Base-by-base conservation (phyloP, 2,797 vertebrate genomes). In the Silurus aristotelis region DNA sequence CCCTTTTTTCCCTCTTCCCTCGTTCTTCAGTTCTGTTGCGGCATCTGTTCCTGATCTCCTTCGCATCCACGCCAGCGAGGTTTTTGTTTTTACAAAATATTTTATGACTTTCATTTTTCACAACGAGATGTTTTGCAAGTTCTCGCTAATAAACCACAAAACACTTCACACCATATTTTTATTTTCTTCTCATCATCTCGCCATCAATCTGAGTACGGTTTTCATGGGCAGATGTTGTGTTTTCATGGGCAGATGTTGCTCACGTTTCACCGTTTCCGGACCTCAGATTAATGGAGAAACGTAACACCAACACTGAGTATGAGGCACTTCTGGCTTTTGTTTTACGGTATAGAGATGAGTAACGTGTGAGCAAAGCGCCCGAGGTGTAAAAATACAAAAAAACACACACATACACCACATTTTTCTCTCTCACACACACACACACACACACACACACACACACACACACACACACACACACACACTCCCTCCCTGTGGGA, bases 401-500 rank as follows among this genome's bases (percentile, higher is more conserved):
- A 60, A 68, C 81, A 86, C 75, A 77, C 48, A 73, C 68, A 58
- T 71, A 80, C 66, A 81, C 46, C 73, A 83, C 71, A 82, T 78
- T 76, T 89, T 68, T 66, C 83, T 87, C 64, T 86, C 81, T 87
- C 78, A 73, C 58, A 19, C 78, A 17, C 52, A 22, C 78, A n/a
- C 84, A 64, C 70, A 14, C 60, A 70, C 46, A 67, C 83, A 20
- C 76, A 46, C 83, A 63, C 73, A 78, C 86, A 70, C 79, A 67
- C 82, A 63, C 82, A 58, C 66, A 72, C 66, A 72, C 80, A 61
- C 82, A 75, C 85, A 56, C 77, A 38, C 82, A 55, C 87, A 61
- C 84, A 25, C 86, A 9, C 85, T 86, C 87, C 71, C 88, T 87
- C 87, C 89, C 90, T 92, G 90, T 94, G 92, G 93, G 93, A 94